A percentile compares a stretch with the other conserved stretches of the same genome.
These are phyloP conservation scores for Psilopsiagon aurifrons DNA, from an alignment of 2,113 vertebrate species.

Conservation along the genomic window DNA sequence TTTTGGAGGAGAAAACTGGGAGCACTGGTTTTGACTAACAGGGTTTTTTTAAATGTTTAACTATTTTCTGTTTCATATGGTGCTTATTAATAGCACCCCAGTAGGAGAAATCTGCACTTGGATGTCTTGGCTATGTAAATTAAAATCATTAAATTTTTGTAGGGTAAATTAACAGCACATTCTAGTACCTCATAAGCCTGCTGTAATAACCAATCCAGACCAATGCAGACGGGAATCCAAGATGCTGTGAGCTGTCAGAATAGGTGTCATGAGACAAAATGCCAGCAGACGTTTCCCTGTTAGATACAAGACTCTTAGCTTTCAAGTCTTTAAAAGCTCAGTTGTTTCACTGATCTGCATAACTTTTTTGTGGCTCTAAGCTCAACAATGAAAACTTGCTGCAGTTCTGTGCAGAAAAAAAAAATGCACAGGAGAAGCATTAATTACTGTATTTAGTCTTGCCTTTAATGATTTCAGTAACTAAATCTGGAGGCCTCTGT, in stretches of 20 bases:
- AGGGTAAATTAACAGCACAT: not conserved
- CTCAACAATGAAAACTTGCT: not conserved
- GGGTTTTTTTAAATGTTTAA: not conserved
- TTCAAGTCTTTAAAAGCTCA: not conserved
- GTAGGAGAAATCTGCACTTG: not conserved
- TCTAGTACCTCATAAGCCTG: not conserved
- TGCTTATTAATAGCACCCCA: not conserved
- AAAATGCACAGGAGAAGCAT: not conserved
- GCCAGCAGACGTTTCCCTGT: not conserved
- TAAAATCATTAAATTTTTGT: not conserved
- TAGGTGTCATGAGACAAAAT: not conserved
- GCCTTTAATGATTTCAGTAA: not conserved
- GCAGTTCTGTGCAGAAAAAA: not conserved
- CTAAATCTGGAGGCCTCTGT: not conserved
- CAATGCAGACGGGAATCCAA: not conserved
- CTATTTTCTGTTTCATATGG: not conserved
- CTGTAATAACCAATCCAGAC: not conserved
- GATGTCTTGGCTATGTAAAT: not conserved
- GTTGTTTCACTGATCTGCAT: not conserved
- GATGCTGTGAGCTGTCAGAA: not conserved
- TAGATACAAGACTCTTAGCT: not conserved
- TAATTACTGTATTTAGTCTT: not conserved
- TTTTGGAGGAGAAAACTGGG: not conserved
- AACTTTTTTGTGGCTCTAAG: not conserved
- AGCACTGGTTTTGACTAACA: not conserved